These are phyloP conservation scores for Suricata suricatta DNA, from an alignment of 2,113 vertebrate species.

Conservation along the genomic window DNA sequence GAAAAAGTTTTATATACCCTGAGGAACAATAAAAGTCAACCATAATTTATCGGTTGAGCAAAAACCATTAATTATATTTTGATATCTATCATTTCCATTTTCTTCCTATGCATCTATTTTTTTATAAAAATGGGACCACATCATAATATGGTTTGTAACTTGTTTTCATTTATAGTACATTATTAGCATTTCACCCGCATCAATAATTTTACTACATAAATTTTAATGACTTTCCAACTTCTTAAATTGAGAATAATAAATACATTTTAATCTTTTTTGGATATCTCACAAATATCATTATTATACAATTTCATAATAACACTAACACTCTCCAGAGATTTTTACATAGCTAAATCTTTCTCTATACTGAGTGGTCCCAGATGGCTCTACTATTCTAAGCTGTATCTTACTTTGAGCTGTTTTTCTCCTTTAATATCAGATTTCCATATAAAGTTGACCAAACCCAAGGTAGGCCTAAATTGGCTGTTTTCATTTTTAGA, in stretches of 20 bases:
- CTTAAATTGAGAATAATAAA: conserved; percentile 22
- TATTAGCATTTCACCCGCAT: neutral
- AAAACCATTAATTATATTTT: neutral
- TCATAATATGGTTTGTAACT: neutral
- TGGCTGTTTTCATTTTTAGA: neutral
- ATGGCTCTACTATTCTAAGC: neutral
- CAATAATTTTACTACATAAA: conserved; percentile 9
- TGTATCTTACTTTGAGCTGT: neutral
- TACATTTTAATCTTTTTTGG: neutral
- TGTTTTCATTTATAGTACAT: neutral
- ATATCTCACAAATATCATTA: neutral
- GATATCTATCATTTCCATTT: neutral
- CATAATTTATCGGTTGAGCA: neutral
- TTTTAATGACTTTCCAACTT: neutral
- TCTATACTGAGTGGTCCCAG: neutral
- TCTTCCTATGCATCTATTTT: neutral
- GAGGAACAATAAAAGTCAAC: conserved; percentile 8
- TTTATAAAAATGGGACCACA: neutral
- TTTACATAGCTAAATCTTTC: neutral
- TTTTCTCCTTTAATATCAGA: neutral
- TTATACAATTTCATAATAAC: neutral
- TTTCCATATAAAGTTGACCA: neutral
- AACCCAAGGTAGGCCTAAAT: neutral
- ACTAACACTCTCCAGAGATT: neutral
- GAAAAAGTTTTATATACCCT: neutral